These are phyloP conservation scores for Stictocephala bisonia DNA, from an alignment of 2,888 invertebrate species.

Conservation along the genomic window DNA sequence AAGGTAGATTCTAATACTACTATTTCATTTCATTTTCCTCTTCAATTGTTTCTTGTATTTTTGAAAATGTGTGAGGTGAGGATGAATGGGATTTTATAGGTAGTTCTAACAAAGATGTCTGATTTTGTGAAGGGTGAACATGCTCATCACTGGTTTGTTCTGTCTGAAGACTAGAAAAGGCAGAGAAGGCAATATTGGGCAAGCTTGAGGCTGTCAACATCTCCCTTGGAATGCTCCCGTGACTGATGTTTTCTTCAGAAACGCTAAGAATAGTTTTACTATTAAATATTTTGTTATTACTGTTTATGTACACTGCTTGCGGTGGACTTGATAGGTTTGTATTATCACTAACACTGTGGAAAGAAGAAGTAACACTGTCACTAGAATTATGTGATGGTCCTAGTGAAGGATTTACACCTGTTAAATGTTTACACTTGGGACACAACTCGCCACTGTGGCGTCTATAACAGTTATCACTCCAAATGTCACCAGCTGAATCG, in stretches of 20 bases:
- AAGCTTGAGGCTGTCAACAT: background rate
- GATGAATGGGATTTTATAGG: constrained; percentile 29
- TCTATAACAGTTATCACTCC: constrained; percentile 48
- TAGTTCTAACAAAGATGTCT: too few species aligned
- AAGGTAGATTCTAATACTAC: background rate
- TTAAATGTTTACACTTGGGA: background rate
- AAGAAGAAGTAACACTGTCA: constrained; percentile 12
- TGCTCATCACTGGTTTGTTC: background rate
- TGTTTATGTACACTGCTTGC: background rate
- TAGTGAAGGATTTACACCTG: background rate
- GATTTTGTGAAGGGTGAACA: background rate
- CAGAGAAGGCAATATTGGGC: constrained; percentile 25
- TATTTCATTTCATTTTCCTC: constrained; percentile 30
- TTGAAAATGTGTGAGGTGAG: constrained; percentile 11
- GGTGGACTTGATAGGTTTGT: background rate
- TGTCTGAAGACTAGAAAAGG: background rate
- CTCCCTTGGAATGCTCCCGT: background rate
- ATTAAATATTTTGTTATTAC: background rate
- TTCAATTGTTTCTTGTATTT: constrained; percentile 20
- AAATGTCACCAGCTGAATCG: constrained; percentile 49
- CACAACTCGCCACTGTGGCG: constrained; percentile 16
- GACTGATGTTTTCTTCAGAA: background rate
- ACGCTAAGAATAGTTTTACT: background rate
- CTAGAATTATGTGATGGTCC: background rate
- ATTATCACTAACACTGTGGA: constrained; percentile 1